Percentiles rank a stretch among this genome's conserved stretches.
phyloP scores from a whole-genome alignment of 1,140 invertebrate genomes.

The Drosophila novamexicana region DNA sequence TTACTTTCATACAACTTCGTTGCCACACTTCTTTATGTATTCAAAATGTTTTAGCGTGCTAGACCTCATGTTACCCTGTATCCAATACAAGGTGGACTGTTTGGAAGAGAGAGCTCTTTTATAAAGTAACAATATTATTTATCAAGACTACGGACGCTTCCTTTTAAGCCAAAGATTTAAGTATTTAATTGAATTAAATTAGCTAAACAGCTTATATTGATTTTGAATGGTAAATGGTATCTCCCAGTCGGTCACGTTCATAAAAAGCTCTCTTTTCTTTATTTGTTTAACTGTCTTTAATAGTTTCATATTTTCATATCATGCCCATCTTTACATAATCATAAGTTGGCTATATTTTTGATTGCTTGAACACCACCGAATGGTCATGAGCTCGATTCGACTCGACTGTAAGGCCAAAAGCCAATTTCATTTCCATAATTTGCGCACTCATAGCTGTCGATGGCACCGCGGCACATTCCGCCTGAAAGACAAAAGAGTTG shows the following conservation, averaged over 20 bases:
- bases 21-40: no score
- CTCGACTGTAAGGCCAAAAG: constrained; percentile 35
- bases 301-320: constrained; percentile 1
- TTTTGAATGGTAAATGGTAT: no score
- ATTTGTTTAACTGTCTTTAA: neutral
- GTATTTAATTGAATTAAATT: neutral
- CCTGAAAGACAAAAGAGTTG: constrained; percentile 37
- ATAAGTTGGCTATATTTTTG: constrained; percentile 4
- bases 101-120: no score
- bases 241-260: no score
- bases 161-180: no score
- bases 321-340: constrained; percentile 7
- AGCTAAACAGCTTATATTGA: no score
- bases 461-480: constrained; percentile 32
- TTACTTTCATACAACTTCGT: neutral
- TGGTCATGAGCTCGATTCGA: constrained; percentile 10
- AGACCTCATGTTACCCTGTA: no score
- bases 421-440: constrained; percentile 77
- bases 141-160: no score
- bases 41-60: no score
- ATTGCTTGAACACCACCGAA: constrained; percentile 36
- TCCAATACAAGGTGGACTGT: no score
- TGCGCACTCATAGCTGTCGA: constrained; percentile 54
- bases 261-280: no score
- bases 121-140: no score